These are phyloP conservation scores for Strix occidentalis DNA, from an alignment of 2,797 vertebrate species.

Conservation along the genomic window DNA sequence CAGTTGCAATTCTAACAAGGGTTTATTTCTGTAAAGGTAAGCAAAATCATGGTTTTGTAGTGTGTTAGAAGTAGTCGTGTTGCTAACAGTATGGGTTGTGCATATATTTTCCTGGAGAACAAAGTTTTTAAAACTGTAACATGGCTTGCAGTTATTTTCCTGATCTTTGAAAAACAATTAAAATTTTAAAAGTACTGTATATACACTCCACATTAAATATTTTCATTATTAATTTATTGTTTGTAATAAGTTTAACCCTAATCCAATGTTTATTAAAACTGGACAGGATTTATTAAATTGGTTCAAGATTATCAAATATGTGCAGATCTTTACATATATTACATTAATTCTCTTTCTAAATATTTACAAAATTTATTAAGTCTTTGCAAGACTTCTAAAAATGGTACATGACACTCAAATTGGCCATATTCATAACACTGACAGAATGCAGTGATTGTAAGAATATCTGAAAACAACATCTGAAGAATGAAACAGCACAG, in stretches of 20 bases:
- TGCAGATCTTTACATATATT: slow-evolving; percentile 81
- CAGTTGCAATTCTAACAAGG: not conserved
- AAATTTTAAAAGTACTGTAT: slow-evolving; percentile 37
- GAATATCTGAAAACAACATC: not conserved
- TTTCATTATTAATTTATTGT: slow-evolving; percentile 76
- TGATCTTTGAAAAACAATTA: slow-evolving; percentile 54
- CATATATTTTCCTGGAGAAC: not conserved
- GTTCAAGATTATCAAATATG: slow-evolving; percentile 82
- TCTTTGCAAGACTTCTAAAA: slow-evolving; percentile 74
- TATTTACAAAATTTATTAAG: slow-evolving; percentile 82
- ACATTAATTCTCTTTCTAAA: slow-evolving; percentile 78
- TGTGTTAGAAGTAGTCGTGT: not conserved
- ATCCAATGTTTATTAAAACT: slow-evolving; percentile 80
- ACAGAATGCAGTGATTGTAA: not conserved
- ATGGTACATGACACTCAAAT: slow-evolving; percentile 18
- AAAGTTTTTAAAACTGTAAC: slow-evolving; percentile 29
- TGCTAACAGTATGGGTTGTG: not conserved
- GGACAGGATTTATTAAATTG: slow-evolving; percentile 79
- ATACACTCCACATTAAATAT: slow-evolving; percentile 68
- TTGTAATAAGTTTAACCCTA: slow-evolving; percentile 77
- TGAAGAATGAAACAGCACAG: not conserved
- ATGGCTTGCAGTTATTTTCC: slow-evolving; percentile 41
- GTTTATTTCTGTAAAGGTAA: not conserved
- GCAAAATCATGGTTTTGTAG: not conserved
- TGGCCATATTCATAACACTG: not conserved